A percentile compares a stretch with the other conserved stretches of the same genome.
phyloP scores from a whole-genome alignment of 2,888 invertebrate species.

The Lucinisca nassula region DNA sequence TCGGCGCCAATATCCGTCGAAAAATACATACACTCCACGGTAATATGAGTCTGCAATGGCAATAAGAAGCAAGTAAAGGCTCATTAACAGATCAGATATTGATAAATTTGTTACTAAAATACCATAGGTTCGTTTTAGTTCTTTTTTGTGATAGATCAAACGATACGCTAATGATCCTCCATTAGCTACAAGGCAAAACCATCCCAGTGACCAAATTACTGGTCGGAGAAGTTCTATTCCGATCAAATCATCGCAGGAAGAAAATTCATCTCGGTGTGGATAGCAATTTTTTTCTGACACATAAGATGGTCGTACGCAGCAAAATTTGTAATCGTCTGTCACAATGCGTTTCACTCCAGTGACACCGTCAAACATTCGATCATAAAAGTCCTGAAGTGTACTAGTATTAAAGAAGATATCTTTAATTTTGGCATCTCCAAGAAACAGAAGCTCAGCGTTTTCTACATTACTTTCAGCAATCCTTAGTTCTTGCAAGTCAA shows the following conservation, averaged over 20 bases:
- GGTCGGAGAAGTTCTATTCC: conserved; percentile 45
- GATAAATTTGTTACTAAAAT: conserved; percentile 57
- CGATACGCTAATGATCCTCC: conserved; percentile 57
- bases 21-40: conserved; percentile 53
- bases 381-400: conserved; percentile 33
- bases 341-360: not conserved
- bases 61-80: conserved; percentile 57
- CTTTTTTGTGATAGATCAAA: conserved; percentile 10
- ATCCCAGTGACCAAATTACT: conserved; percentile 66
- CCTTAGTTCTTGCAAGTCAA: conserved; percentile 21
- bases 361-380: conserved; percentile 31
- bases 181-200: conserved; percentile 63
- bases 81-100: conserved; percentile 45
- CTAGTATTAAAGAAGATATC: conserved; percentile 42
- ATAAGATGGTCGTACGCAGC: conserved; percentile 46
- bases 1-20: conserved; percentile 59
- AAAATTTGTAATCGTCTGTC: conserved; percentile 47
- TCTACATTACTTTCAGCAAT: conserved; percentile 33
- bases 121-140: conserved; percentile 48
- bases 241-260: conserved; percentile 74
- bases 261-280: conserved; percentile 65
- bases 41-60: conserved; percentile 71
- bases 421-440: conserved; percentile 22
- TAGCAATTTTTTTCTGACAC: conserved; percentile 46
- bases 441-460: conserved; percentile 26